These are phyloP conservation scores for Ellobium chinense DNA, from an alignment of 2,888 invertebrate genomes.

Conservation along the genomic window DNA sequence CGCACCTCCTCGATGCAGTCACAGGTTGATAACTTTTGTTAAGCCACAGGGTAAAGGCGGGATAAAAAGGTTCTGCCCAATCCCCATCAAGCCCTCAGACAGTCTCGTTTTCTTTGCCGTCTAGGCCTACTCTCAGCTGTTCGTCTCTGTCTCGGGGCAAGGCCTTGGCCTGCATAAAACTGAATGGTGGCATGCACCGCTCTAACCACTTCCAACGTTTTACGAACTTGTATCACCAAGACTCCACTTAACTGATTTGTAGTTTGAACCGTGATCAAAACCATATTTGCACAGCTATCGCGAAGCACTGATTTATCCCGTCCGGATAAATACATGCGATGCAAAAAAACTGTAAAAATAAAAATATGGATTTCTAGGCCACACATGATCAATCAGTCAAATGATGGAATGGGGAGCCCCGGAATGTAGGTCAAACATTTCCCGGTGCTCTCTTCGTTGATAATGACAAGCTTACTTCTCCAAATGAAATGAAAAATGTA, in stretches of 20 bases:
- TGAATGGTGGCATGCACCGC: conserved; percentile 12
- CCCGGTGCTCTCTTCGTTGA: not conserved
- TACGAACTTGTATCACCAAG: not conserved
- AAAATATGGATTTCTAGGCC: conserved; percentile 31
- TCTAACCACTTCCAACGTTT: not conserved
- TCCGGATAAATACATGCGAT: not conserved
- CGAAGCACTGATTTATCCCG: not conserved
- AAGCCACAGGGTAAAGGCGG: not conserved
- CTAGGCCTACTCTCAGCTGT: not conserved
- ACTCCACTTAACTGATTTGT: not conserved
- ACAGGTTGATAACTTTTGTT: not conserved
- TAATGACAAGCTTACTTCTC: not conserved
- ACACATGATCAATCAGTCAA: conserved; percentile 36
- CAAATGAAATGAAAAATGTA: conserved; percentile 38
- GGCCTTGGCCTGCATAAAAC: conserved; percentile 31
- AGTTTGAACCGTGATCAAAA: not conserved
- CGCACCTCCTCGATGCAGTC: not conserved
- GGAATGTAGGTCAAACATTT: conserved; percentile 35
- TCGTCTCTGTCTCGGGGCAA: conserved; percentile 16
- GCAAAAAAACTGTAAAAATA: not conserved
- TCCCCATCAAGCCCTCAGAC: conserved; percentile 5
- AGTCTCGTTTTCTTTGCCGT: conserved; percentile 21
- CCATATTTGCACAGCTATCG: not conserved
- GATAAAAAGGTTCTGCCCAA: not conserved
- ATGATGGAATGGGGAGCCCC: conserved; percentile 11